Conservation (phyloP, 2,888 invertebrate species). For the Tetanocera ferruginea region DNA sequence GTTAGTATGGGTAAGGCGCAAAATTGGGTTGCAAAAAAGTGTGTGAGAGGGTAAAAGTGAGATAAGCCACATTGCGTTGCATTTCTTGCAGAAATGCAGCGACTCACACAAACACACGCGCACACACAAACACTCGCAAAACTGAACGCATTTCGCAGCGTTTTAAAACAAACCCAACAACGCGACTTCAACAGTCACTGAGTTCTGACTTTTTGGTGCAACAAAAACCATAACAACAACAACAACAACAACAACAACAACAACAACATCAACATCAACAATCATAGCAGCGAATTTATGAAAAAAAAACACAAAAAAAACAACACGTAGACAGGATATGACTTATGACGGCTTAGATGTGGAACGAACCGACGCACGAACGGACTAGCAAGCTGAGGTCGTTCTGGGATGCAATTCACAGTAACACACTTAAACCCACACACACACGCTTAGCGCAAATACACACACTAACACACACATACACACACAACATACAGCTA, state of each 20-base stretch:
- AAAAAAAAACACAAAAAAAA: background rate
- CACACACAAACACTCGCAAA: conserved; percentile 16
- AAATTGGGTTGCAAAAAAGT: too few species aligned
- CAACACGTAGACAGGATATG: conserved; percentile 13
- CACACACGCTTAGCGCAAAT: background rate
- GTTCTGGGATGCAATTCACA: background rate
- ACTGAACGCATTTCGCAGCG: conserved; percentile 21
- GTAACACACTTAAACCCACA: conserved; percentile 5
- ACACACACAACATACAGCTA: conserved; percentile 12
- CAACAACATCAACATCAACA: background rate
- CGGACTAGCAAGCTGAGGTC: background rate
- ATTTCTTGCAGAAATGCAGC: background rate
- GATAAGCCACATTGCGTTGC: background rate
- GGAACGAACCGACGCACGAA: too few species aligned
- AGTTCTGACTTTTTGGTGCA: background rate
- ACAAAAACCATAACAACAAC: background rate
- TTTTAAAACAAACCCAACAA: background rate
- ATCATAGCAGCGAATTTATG: background rate
- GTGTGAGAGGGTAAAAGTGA: background rate
- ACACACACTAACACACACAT: conserved; percentile 18
- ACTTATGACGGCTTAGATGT: conserved; percentile 17
- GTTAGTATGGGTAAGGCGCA: too few species aligned
- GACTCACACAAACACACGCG: background rate
- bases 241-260: background rate
- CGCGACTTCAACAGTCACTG: conserved; percentile 25